Evolutionary conservation across 2,888 invertebrate species (phyloP).

Genomic region (Pristionchus mayeri): DNA sequence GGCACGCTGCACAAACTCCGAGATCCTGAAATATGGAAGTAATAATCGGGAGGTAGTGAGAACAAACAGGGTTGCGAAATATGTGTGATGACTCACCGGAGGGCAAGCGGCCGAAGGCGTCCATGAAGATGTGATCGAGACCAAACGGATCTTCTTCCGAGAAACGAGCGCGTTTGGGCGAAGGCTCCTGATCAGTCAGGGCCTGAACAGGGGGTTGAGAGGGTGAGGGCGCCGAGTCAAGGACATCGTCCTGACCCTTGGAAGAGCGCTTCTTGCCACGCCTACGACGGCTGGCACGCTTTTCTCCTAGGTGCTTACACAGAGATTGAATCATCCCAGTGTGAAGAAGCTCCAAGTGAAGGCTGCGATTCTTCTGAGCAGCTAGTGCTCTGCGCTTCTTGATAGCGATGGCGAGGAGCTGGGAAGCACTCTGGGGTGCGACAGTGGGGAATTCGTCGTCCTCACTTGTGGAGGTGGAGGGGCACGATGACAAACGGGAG

Average conservation of each 20-base stretch:
- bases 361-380: conserved; percentile 60
- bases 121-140: conserved; percentile 62
- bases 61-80: not conserved
- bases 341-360: conserved; percentile 65
- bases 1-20: conserved; percentile 46
- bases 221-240: conserved; percentile 43
- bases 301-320: conserved; percentile 71
- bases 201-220: conserved; percentile 54
- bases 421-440: conserved; percentile 56
- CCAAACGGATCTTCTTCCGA: conserved; percentile 64
- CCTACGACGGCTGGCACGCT: conserved; percentile 61
- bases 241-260: not conserved
- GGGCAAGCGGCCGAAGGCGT: conserved; percentile 50
- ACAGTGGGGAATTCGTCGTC: conserved; percentile 45
- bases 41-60: not conserved
- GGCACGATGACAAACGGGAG: conserved; percentile 50
- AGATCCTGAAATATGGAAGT: conserved; percentile 35
- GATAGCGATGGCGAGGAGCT: conserved; percentile 66
- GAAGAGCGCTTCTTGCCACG: conserved; percentile 55
- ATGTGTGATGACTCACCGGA: conserved; percentile 52
- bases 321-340: conserved; percentile 66
- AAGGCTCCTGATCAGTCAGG: conserved; percentile 52
- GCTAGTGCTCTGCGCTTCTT: conserved; percentile 63
- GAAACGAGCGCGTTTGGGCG: conserved; percentile 51
- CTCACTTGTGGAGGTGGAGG: conserved; percentile 57